Evolutionary conservation across 2,797 vertebrate genomes (phyloP).

Genomic region (Halcyon chelicuti): DNA sequence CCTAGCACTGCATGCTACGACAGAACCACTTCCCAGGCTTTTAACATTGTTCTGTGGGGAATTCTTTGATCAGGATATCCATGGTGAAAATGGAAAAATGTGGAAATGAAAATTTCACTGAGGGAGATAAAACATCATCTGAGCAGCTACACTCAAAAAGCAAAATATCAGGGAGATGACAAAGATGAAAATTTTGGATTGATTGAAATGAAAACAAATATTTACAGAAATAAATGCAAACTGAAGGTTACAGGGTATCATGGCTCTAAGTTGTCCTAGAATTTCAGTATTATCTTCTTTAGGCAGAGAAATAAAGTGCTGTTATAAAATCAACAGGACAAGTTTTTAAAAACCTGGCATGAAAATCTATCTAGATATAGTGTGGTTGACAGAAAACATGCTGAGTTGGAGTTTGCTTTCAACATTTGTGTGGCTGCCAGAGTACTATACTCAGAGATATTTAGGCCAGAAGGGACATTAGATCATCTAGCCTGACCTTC

Average conservation of each 20-base stretch:
- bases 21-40: neutral
- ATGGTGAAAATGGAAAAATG: neutral
- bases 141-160: neutral
- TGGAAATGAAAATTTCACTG: neutral
- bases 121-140: neutral
- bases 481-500: slow-evolving; percentile 58
- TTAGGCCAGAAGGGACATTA: slow-evolving; percentile 67
- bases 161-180: neutral
- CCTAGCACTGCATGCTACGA: rapidly evolving
- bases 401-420: slow-evolving; percentile 60
- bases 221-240: slow-evolving; percentile 5
- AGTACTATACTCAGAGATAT: slow-evolving; percentile 40
- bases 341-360: slow-evolving; percentile 47
- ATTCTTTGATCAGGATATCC: neutral
- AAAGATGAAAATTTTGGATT: neutral
- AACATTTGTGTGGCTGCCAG: slow-evolving; percentile 59
- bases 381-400: slow-evolving; percentile 64
- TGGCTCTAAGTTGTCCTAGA: neutral
- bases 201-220: neutral
- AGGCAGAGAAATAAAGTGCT: neutral
- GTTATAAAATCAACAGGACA: slow-evolving; percentile 28
- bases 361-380: slow-evolving; percentile 39
- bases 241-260: neutral
- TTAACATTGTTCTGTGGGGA: rapidly evolving
- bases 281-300: neutral